Evolutionary conservation across 2,113 vertebrate genomes (phyloP).

Genomic region (Bubo blakistoni): DNA sequence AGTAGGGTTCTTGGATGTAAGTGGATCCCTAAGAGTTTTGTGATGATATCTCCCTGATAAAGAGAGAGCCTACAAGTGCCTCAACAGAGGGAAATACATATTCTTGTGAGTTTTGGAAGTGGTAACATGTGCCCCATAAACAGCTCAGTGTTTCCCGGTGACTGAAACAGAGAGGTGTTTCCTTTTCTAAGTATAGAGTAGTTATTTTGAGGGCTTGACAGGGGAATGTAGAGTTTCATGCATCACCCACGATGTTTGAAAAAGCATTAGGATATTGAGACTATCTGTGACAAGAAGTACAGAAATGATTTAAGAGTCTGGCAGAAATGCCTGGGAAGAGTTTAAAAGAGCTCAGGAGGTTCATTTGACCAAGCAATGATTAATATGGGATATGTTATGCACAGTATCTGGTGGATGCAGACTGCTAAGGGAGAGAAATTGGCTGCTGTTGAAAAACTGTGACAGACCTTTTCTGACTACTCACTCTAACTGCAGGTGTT

Average conservation of each 20-base stretch:
- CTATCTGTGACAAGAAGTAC: constrained; percentile 17
- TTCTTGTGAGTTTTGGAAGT: neutral
- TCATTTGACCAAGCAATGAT: neutral
- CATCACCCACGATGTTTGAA: constrained; percentile 26
- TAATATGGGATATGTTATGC: neutral
- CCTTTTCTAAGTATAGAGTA: constrained; percentile 23
- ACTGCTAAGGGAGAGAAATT: neutral
- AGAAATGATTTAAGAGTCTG: constrained; percentile 3
- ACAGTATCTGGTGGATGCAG: neutral
- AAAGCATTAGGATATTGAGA: constrained; percentile 39
- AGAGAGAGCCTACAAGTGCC: neutral
- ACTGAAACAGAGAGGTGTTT: constrained; percentile 28
- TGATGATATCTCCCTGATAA: neutral
- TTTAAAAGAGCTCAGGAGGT: neutral
- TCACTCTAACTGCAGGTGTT: neutral
- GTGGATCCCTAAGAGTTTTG: neutral
- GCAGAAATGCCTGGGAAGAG: neutral
- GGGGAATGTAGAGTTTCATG: constrained; percentile 26
- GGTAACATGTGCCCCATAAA: neutral
- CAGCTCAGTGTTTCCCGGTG: neutral
- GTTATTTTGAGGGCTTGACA: constrained; percentile 53
- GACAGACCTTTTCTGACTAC: neutral
- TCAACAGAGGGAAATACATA: neutral
- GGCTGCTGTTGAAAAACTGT: neutral
- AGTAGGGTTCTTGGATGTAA: neutral